Evolutionary conservation across 2,113 vertebrate genomes (phyloP), one percentile per base, ranked within the genome.

Genomic region (Trochalopteron elliotii): DNA sequence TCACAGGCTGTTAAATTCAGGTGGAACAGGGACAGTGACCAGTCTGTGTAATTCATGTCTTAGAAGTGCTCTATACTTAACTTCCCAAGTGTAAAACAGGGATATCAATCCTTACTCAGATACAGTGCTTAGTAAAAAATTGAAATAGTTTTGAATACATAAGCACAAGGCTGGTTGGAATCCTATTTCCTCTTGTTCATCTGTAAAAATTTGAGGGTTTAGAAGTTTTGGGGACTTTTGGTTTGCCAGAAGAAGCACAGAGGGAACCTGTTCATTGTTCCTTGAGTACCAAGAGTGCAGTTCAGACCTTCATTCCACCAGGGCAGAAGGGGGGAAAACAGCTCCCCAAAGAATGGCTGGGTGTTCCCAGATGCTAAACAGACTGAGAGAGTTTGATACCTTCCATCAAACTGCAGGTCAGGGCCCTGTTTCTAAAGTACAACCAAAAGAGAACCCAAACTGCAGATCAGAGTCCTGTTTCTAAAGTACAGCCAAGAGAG

Each of bases 231-330:
- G 7, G 15, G 15, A 15, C 3, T 30, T 71, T 64, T 76, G 10
- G 4, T 74, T 88, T 77, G 17, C 6, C 28, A 28, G 1, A 9
- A 39, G 65, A 45, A 67, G 14, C 8, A 68, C 27, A 77, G 50
- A 71, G 6, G 10, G 30, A 47, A 68, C 27, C 25, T 52, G 33
- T 9, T 49, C 23, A 18, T 22, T 7, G 19, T 19, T 49, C 20
- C 45, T n/a, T 45, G 53, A 79, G 55, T 12, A 24, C 1, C 0
- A 74, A 25, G 25, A 2, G 15, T 55, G 28, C 9, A 11, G 25
- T 21, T 67, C n/a, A 37, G 45, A 44, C 5, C 1, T 1, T 7
- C 25, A 59, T 45, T 57, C 61, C 35, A 17, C 1, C 0, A 1
- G 28, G 63, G 74, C 40, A 80, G 12, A 49, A n/a, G n/a, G 40